These are phyloP conservation scores for Agrochola litura DNA, from an alignment of 2,888 invertebrate species.

Conservation along the genomic window DNA sequence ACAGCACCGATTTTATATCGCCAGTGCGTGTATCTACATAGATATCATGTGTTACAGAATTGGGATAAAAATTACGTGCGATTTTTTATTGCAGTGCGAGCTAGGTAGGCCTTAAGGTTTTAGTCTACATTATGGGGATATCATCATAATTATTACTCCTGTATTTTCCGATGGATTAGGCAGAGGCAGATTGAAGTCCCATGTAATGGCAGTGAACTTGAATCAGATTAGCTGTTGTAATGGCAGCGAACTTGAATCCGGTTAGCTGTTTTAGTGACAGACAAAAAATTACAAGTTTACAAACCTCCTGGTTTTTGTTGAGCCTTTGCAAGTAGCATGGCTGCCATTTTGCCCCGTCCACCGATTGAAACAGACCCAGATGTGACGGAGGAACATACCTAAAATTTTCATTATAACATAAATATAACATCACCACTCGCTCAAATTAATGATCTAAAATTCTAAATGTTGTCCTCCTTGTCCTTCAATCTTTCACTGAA, in stretches of 20 bases:
- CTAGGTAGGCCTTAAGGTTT: too few relatives aligned
- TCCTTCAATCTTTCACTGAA: too few relatives aligned
- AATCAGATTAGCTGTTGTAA: neutral
- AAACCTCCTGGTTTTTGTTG: conserved; percentile 78
- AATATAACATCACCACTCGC: neutral
- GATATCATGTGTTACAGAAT: too few relatives aligned
- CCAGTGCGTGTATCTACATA: too few relatives aligned
- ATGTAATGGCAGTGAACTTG: neutral
- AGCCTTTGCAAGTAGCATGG: conserved; percentile 80
- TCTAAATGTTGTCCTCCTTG: too few relatives aligned
- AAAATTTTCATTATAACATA: conserved; percentile 11
- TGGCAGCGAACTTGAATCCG: neutral
- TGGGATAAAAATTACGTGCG: too few relatives aligned
- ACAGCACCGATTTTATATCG: too few relatives aligned
- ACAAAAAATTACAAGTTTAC: conserved; percentile 9
- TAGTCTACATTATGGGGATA: neutral
- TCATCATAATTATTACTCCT: neutral
- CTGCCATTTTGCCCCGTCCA: conserved; percentile 82
- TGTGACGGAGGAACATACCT: conserved; percentile 31
- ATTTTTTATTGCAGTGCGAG: too few relatives aligned
- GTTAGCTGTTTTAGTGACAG: neutral
- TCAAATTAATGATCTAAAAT: too few relatives aligned
- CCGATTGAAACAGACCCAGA: conserved; percentile 68
- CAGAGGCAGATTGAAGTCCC: neutral
- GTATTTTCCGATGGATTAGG: neutral